These are phyloP conservation scores for Craseonycteris thonglongyai DNA, from an alignment of 2,113 vertebrate species.

Conservation along the genomic window DNA sequence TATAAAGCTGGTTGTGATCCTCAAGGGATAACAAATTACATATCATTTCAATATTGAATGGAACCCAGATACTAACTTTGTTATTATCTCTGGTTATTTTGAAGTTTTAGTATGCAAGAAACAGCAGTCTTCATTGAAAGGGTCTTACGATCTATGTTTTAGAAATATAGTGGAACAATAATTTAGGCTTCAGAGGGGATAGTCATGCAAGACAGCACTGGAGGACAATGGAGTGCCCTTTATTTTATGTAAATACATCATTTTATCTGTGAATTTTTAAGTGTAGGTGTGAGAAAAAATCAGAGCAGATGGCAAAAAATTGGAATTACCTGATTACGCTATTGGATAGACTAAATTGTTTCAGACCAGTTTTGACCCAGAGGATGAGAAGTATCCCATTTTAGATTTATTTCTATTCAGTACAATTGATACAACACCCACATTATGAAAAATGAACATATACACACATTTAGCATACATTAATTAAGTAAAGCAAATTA, in stretches of 20 bases:
- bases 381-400: neutral
- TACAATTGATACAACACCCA: neutral
- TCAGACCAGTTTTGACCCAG: neutral
- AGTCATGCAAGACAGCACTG: neutral
- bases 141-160: neutral
- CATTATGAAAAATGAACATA: neutral
- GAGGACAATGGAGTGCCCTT: neutral
- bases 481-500: neutral
- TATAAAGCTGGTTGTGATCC: constrained; percentile 36
- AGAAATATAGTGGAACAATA: neutral
- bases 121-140: neutral
- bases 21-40: constrained; percentile 58
- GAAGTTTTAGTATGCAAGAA: neutral
- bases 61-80: constrained; percentile 37
- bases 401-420: neutral
- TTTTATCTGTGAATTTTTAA: neutral
- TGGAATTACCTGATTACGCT: neutral
- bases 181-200: neutral
- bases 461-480: neutral
- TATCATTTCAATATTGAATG: neutral
- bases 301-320: neutral
- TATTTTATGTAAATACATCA: neutral
- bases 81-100: constrained; percentile 36
- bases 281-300: neutral
- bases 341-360: neutral